Evolutionary conservation across 2,888 invertebrate genomes (phyloP).

Genomic region (Tachina lurida): DNA sequence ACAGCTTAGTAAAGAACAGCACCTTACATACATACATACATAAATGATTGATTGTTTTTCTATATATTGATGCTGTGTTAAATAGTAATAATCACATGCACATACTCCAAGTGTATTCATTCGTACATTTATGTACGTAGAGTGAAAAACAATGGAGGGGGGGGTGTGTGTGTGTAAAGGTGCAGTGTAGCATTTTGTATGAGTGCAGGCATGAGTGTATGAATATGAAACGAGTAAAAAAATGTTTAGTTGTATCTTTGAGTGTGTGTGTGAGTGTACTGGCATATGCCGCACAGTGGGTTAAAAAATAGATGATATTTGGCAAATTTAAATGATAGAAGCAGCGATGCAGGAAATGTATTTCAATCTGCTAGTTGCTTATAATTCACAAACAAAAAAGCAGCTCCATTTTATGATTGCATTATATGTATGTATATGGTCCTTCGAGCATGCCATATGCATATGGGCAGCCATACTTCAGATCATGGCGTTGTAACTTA

Average conservation of each 20-base stretch:
- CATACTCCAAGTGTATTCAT: slow-evolving; percentile 2
- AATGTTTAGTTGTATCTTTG: slow-evolving; percentile 19
- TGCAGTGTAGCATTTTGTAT: background rate
- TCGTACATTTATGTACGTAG: slow-evolving; percentile 18
- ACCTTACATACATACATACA: slow-evolving; percentile 3
- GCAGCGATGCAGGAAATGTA: too few relatives aligned
- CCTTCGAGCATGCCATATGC: too few relatives aligned
- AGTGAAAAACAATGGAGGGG: background rate
- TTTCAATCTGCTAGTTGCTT: too few relatives aligned
- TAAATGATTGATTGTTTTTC: slow-evolving; percentile 64
- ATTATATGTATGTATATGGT: too few relatives aligned
- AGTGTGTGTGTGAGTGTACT: slow-evolving; percentile 1
- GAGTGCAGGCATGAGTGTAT: background rate
- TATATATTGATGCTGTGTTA: slow-evolving; percentile 57
- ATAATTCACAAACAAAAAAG: too few relatives aligned
- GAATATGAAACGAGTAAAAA: slow-evolving; percentile 36
- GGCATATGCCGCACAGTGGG: slow-evolving; percentile 13
- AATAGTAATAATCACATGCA: slow-evolving; percentile 42
- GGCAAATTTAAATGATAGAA: too few relatives aligned
- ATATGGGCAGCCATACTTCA: too few relatives aligned
- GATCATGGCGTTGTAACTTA: too few relatives aligned
- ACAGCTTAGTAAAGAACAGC: slow-evolving; percentile 33
- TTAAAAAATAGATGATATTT: too few relatives aligned
- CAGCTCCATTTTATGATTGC: too few relatives aligned
- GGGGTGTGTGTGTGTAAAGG: too few relatives aligned